These are phyloP conservation scores for Nomada fucata DNA, from an alignment of 2,888 invertebrate genomes.

Conservation along the genomic window DNA sequence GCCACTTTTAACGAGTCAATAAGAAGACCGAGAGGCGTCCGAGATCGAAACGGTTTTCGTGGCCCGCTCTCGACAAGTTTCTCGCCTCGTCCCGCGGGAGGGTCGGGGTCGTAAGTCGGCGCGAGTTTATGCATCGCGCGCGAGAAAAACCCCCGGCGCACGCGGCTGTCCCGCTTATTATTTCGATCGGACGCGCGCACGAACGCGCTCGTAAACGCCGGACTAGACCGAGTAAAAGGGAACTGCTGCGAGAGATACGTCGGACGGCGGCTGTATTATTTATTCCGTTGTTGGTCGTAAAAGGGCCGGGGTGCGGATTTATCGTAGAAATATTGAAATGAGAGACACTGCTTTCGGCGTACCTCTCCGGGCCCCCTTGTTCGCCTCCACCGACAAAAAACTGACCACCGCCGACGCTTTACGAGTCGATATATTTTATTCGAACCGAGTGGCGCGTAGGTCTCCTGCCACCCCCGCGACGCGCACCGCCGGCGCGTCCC, in stretches of 20 bases:
- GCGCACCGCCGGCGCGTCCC: not conserved
- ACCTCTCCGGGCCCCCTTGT: conserved; percentile 10
- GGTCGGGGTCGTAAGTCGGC: conserved; percentile 66
- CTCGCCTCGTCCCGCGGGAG: conserved; percentile 12
- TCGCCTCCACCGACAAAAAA: conserved; percentile 48
- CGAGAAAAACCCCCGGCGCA: conserved; percentile 15
- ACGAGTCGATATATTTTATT: conserved; percentile 73
- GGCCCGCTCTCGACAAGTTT: conserved; percentile 21
- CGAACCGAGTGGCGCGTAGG: conserved; percentile 26
- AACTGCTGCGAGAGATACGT: conserved; percentile 48
- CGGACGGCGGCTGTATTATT: conserved; percentile 74
- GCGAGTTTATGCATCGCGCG: conserved; percentile 67
- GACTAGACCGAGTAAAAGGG: conserved; percentile 44
- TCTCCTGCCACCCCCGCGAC: conserved; percentile 7
- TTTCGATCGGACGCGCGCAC: conserved; percentile 61
- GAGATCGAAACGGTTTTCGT: not conserved
- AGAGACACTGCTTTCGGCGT: conserved; percentile 71
- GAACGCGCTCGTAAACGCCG: conserved; percentile 75
- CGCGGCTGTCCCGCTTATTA: conserved; percentile 63
- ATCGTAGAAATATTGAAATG: conserved; percentile 82
- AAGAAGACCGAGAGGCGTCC: conserved; percentile 37
- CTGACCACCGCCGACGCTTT: conserved; percentile 66
- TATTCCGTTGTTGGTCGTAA: conserved; percentile 80
- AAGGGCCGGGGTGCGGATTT: conserved; percentile 77
- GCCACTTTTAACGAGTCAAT: conserved; percentile 73